A percentile compares a stretch with the other conserved stretches of the same genome.
Conservation (phyloP, 1,140 invertebrate genomes). For the Drosophila nasuta region DNA sequence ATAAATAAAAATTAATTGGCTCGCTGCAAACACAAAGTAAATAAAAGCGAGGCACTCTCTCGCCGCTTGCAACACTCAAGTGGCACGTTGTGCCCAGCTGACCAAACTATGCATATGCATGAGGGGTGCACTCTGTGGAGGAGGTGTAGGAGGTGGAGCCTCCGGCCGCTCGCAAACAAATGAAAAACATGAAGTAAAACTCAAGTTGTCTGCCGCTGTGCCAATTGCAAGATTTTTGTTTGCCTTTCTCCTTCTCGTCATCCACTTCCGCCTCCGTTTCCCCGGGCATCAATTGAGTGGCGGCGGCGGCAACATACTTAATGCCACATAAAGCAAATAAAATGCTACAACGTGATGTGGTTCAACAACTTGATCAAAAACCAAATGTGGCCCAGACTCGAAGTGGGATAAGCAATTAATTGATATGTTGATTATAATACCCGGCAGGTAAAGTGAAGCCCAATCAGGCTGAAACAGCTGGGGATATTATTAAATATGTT, state of each 20-base stretch:
- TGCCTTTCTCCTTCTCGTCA: not conserved
- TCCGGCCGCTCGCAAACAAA: conserved; percentile 1
- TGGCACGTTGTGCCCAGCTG: conserved; percentile 30
- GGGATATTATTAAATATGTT: too few relatives aligned
- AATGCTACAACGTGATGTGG: conserved; percentile 37
- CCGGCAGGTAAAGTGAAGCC: not conserved
- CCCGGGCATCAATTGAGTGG: conserved; percentile 4
- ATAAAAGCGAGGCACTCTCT: conserved; percentile 29
- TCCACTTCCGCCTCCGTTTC: too few relatives aligned
- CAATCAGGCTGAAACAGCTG: too few relatives aligned
- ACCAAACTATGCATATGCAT: conserved; percentile 35
- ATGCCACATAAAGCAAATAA: conserved; percentile 32
- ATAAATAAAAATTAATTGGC: conserved; percentile 67
- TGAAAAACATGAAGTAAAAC: conserved; percentile 26
- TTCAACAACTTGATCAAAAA: conserved; percentile 22
- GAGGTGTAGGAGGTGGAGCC: not conserved
- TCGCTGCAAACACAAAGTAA: conserved; percentile 48
- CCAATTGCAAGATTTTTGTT: conserved; percentile 14
- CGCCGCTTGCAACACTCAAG: conserved; percentile 36
- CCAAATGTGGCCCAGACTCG: not conserved
- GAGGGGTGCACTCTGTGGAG: not conserved
- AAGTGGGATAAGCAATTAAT: conserved; percentile 7
- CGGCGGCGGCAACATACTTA: conserved; percentile 12
- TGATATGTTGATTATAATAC: conserved; percentile 2
- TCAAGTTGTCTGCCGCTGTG: conserved; percentile 31